Conservation (phyloP, 1,140 invertebrate genomes). For the Diabrotica undecimpunctata region DNA sequence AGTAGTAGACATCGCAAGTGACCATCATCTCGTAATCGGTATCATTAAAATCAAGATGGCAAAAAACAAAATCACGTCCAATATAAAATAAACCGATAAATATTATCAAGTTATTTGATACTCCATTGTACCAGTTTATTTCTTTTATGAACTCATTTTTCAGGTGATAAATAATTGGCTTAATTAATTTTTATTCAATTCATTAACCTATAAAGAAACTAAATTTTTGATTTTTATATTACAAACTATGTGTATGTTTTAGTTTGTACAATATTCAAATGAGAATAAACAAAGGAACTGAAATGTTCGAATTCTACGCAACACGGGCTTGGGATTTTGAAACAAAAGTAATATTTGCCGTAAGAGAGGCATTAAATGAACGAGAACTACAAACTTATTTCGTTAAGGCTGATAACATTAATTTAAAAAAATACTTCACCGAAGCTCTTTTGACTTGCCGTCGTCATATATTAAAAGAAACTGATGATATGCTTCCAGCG, state of each 20-base stretch:
- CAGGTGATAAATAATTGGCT: too few relatives aligned
- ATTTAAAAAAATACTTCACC: conserved; percentile 45
- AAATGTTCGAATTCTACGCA: conserved; percentile 51
- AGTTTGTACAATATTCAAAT: conserved; percentile 70
- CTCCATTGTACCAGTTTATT: too few relatives aligned
- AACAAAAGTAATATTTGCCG: conserved; percentile 38
- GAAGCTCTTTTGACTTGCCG: conserved; percentile 46
- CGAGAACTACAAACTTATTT: conserved; percentile 44
- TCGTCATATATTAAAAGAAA: conserved; percentile 55
- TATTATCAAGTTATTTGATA: too few relatives aligned
- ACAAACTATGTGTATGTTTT: conserved; percentile 30
- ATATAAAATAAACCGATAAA: too few relatives aligned
- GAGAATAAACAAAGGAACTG: conserved; percentile 57
- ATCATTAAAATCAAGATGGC: too few relatives aligned
- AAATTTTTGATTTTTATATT: too few relatives aligned
- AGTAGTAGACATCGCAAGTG: too few relatives aligned
- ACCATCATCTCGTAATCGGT: too few relatives aligned
- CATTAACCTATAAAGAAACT: too few relatives aligned
- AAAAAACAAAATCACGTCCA: too few relatives aligned
- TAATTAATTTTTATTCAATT: too few relatives aligned
- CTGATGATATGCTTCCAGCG: conserved; percentile 53
- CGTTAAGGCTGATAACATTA: conserved; percentile 45
- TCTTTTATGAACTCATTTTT: too few relatives aligned
- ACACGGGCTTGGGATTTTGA: conserved; percentile 50
- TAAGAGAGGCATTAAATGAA: conserved; percentile 42